Evolutionary conservation across 2,113 vertebrate species (phyloP), one percentile per base, ranked within the genome.

Genomic region (Marmota monax): DNA sequence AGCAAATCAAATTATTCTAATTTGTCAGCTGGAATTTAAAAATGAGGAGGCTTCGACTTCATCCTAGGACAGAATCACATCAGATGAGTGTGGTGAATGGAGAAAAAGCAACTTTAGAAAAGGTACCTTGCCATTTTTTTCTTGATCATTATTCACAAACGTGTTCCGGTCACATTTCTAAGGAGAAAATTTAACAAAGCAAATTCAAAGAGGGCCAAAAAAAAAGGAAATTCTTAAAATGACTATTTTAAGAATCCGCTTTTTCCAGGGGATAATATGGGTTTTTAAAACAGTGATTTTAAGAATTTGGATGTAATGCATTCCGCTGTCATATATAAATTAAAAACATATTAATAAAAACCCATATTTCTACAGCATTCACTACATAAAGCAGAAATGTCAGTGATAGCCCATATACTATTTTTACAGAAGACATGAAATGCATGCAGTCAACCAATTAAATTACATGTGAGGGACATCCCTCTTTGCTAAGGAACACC

Each of bases 401-500:
- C 70, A 76, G 16, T 25, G 10, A 61, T 16, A 29, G 39, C 42
- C 11, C 25, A 39, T 90, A 34, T 73, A 65, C 74, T 8, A 42
- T 84, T 77, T 4, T 3, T 20, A 65, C 65, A 51, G 20, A 56
- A 53, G 27, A 51, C 32, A 18, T 7, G 72, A 51, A 94, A 12
- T 8, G 22, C 20, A 22, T 0, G 0, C 70, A 88, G 53, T 29
- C 0, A 0, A 61, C 69, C 11, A 4, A 37, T 29, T n/a, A 70
- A 70, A 7, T n/a, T 7, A n/a, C n/a, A 17, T n/a, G 34, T 70
- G 67, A 34, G 65, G 45, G 80, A 96, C 63, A 58, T 83, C 89
- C n/a, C 39, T 69, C 45, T 78, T 79, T 20, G 70, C 48, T 16
- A 45, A 77, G 53, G 73, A 76, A 77, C 85, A 42, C 6, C 2